Conservation (phyloP, 2,797 vertebrate species). For the Micromesistius poutassou region DNA sequence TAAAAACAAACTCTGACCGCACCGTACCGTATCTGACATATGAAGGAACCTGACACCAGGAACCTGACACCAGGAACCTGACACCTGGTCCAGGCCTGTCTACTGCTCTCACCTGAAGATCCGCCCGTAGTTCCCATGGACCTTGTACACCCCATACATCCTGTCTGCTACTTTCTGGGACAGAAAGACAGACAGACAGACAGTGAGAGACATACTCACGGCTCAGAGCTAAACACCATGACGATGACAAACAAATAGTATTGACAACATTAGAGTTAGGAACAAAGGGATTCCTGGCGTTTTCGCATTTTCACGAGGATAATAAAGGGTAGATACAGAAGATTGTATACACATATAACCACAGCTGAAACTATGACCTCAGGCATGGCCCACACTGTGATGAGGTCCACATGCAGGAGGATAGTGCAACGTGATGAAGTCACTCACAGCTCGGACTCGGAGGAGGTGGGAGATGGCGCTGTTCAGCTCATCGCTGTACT, state of each 20-base stretch:
- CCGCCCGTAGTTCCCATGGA: slow-evolving; percentile 96
- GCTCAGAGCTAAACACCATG: not conserved
- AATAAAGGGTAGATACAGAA: not conserved
- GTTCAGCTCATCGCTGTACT: slow-evolving; percentile 93
- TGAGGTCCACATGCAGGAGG: too few species aligned
- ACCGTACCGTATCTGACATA: not conserved
- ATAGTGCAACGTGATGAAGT: not conserved
- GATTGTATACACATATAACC: not conserved
- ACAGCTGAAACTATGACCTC: not conserved
- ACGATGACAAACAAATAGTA: not conserved
- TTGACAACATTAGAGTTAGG: not conserved
- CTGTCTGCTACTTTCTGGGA: slow-evolving; percentile 91
- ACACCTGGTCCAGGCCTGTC: not conserved
- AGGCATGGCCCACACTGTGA: not conserved
- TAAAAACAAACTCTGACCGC: too few species aligned
- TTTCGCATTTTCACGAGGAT: not conserved
- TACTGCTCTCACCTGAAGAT: slow-evolving; percentile 87
- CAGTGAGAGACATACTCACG: not conserved
- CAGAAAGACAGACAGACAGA: slow-evolving; percentile 22
- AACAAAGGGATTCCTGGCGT: not conserved
- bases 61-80: too few species aligned
- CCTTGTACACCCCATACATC: slow-evolving; percentile 96
- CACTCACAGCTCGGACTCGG: slow-evolving; percentile 90
- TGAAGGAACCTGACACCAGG: not conserved
- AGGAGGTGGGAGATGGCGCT: slow-evolving; percentile 91